These are phyloP conservation scores for Vombatus ursinus DNA, from an alignment of 2,113 vertebrate genomes.

Conservation along the genomic window DNA sequence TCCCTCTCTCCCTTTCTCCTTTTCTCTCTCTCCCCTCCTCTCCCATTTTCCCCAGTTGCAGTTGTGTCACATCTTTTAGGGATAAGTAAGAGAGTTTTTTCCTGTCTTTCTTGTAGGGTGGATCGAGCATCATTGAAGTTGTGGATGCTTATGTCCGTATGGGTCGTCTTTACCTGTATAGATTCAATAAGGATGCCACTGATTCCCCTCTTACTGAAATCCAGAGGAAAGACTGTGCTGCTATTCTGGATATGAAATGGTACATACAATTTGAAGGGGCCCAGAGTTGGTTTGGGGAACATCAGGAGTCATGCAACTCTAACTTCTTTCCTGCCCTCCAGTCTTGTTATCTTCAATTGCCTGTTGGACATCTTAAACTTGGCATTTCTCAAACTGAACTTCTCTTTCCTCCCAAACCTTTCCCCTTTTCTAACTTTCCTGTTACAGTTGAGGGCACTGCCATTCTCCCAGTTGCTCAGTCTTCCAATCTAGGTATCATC, in stretches of 20 bases:
- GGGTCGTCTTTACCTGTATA: slow-evolving; percentile 92
- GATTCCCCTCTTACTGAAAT: slow-evolving; percentile 87
- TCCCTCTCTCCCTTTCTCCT: too few species aligned
- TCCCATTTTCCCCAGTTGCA: neutral
- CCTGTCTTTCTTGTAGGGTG: slow-evolving; percentile 68
- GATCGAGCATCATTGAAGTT: slow-evolving; percentile 62
- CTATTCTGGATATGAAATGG: slow-evolving; percentile 96
- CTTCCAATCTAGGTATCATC: neutral
- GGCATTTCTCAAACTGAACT: neutral
- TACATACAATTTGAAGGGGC: slow-evolving; percentile 62
- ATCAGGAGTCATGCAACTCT: accelerated
- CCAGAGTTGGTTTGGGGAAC: neutral
- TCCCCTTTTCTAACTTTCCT: neutral
- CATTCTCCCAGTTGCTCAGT: neutral
- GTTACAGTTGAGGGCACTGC: neutral
- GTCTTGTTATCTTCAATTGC: neutral
- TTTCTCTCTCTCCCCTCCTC: too few species aligned
- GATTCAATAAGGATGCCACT: slow-evolving; percentile 80
- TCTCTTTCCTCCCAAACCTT: neutral
- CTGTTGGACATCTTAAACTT: neutral
- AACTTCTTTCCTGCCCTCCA: neutral
- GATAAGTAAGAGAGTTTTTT: neutral
- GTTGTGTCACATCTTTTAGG: too few species aligned
- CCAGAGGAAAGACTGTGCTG: slow-evolving; percentile 89
- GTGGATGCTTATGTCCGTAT: slow-evolving; percentile 79